Conservation (phyloP, 2,888 invertebrate genomes). For the Mystacides longicornis region DNA sequence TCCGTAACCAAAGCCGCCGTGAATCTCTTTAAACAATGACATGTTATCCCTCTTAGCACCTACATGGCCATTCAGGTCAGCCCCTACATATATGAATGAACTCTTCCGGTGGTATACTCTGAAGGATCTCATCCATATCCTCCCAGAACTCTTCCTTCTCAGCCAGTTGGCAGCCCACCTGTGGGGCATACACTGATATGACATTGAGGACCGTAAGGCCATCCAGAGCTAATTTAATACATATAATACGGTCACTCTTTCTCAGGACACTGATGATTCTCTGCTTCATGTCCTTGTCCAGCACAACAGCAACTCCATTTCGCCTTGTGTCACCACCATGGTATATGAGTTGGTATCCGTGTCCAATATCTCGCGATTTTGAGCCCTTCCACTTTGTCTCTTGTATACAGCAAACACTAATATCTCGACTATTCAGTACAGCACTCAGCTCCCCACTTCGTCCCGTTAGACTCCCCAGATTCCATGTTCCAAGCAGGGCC, state of each 20-base stretch:
- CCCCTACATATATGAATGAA: background rate
- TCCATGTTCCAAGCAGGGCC: background rate
- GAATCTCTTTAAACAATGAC: background rate
- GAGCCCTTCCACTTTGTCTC: too few species aligned
- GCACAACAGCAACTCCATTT: background rate
- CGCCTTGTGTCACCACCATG: background rate
- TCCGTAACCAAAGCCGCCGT: background rate
- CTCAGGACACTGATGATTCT: background rate
- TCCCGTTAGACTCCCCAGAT: constrained; percentile 1
- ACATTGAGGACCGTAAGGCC: background rate
- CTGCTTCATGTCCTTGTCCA: background rate
- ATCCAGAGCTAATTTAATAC: background rate
- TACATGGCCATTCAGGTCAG: background rate
- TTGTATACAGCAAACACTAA: background rate
- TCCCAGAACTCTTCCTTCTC: background rate
- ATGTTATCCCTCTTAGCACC: background rate
- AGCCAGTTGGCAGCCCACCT: background rate
- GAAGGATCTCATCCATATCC: background rate
- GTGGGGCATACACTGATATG: background rate
- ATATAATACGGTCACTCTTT: background rate
- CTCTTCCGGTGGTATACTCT: background rate
- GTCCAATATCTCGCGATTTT: too few species aligned
- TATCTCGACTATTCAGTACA: background rate
- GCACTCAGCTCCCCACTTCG: background rate
- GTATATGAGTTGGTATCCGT: background rate